phyloP scores from a whole-genome alignment of 1,140 invertebrate genomes.

The Varroa destructor region DNA sequence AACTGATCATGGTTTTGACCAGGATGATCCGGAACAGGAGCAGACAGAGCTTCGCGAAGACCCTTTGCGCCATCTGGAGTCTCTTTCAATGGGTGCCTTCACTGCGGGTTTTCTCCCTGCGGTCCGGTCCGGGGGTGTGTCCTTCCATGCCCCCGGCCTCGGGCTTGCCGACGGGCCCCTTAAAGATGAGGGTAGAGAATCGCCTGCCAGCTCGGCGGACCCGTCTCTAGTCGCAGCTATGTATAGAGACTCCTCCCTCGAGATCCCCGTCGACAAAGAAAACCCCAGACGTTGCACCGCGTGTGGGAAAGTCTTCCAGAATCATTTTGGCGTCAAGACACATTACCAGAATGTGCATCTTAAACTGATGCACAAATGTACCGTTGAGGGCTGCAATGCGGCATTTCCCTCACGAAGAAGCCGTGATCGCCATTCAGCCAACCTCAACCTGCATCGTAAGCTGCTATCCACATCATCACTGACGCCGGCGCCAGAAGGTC shows the following conservation, averaged over 20 bases:
- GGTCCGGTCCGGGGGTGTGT: constrained; percentile 31
- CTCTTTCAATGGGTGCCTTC: constrained; percentile 61
- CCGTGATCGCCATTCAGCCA: constrained; percentile 78
- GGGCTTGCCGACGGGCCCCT: constrained; percentile 32
- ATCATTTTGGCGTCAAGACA: constrained; percentile 83
- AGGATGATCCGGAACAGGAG: constrained; percentile 35
- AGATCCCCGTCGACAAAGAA: constrained; percentile 66
- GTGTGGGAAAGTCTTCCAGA: constrained; percentile 85
- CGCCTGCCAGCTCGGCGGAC: constrained; percentile 27
- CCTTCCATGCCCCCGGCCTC: constrained; percentile 36
- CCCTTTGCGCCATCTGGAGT: constrained; percentile 61
- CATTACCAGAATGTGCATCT: constrained; percentile 92
- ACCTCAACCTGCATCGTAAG: constrained; percentile 77
- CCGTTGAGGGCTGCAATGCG: constrained; percentile 85
- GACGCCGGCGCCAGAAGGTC: constrained; percentile 34
- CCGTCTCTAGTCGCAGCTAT: constrained; percentile 33
- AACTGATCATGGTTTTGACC: too few relatives aligned
- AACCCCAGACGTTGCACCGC: constrained; percentile 72
- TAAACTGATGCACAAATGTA: constrained; percentile 89
- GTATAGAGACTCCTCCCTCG: constrained; percentile 36
- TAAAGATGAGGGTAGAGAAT: constrained; percentile 10
- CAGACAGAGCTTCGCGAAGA: constrained; percentile 41
- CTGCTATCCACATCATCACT: constrained; percentile 55
- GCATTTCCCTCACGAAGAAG: constrained; percentile 87
- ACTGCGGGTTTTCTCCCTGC: constrained; percentile 40